Percentiles rank a stretch among this genome's conserved stretches.
phyloP scores from a whole-genome alignment of 1,140 invertebrate genomes.

The Coenobita brevimanus region DNA sequence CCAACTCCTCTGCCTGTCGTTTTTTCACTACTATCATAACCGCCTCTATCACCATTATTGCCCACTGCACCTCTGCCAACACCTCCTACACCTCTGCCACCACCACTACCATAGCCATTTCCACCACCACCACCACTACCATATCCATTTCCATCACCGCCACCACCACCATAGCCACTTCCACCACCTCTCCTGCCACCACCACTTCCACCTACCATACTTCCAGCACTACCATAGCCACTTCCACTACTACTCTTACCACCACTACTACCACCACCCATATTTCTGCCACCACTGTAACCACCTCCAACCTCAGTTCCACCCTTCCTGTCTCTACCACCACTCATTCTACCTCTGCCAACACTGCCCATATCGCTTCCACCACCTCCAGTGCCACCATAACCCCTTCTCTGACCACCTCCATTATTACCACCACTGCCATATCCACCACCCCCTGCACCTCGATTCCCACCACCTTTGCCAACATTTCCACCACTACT shows the following conservation, averaged over 20 bases:
- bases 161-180: neutral
- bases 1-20: too few relatives aligned
- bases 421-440: neutral
- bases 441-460: neutral
- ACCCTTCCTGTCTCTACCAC: neutral
- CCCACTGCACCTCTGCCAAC: neutral
- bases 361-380: neutral
- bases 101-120: neutral
- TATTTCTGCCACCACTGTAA: neutral
- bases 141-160: neutral
- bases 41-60: neutral
- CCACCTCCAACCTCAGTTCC: neutral
- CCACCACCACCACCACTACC: neutral
- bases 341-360: neutral
- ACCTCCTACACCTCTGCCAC: neutral
- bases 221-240: neutral
- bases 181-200: neutral
- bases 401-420: neutral
- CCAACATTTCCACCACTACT: neutral
- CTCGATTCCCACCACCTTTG: neutral
- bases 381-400: neutral
- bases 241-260: neutral
- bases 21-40: too few relatives aligned
- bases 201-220: neutral
- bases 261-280: neutral